phyloP scores from a whole-genome alignment of 2,888 invertebrate genomes.

The Xestobium rufovillosum region DNA sequence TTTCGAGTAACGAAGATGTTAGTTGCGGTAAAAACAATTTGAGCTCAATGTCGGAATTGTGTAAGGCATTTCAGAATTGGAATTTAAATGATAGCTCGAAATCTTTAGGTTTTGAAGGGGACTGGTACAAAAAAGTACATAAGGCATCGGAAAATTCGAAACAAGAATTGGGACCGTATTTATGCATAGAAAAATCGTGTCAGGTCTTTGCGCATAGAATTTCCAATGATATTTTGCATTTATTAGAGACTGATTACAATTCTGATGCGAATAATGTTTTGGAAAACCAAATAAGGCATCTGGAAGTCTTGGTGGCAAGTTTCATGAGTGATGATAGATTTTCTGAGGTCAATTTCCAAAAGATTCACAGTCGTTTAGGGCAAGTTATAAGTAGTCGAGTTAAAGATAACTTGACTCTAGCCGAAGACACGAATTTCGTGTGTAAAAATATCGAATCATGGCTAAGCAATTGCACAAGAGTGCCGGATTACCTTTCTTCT shows the following conservation, averaged over 20 bases:
- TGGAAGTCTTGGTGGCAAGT: slow-evolving; percentile 59
- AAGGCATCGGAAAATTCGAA: slow-evolving; percentile 16
- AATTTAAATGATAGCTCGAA: slow-evolving; percentile 46
- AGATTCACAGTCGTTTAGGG: slow-evolving; percentile 59
- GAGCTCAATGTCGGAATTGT: slow-evolving; percentile 55
- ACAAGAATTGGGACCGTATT: slow-evolving; percentile 40
- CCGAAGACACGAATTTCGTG: slow-evolving; percentile 18
- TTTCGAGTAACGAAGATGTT: neutral
- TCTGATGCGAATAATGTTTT: slow-evolving; percentile 49
- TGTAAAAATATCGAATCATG: slow-evolving; percentile 27
- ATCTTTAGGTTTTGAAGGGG: neutral
- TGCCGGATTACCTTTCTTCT: slow-evolving; percentile 50
- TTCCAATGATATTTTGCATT: slow-evolving; percentile 53
- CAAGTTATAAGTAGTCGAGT: slow-evolving; percentile 44
- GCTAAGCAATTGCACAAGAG: slow-evolving; percentile 30
- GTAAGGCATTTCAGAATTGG: slow-evolving; percentile 51
- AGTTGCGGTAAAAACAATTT: slow-evolving; percentile 21
- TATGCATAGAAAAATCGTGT: slow-evolving; percentile 53
- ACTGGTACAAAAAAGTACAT: neutral
- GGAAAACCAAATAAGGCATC: slow-evolving; percentile 60
- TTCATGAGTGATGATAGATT: slow-evolving; percentile 64
- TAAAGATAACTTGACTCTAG: slow-evolving; percentile 38
- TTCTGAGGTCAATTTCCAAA: slow-evolving; percentile 51
- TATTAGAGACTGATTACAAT: slow-evolving; percentile 35
- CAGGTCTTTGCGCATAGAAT: slow-evolving; percentile 65